Evolutionary conservation across 2,113 vertebrate genomes (phyloP).

Genomic region (Stigmatopora argus): DNA sequence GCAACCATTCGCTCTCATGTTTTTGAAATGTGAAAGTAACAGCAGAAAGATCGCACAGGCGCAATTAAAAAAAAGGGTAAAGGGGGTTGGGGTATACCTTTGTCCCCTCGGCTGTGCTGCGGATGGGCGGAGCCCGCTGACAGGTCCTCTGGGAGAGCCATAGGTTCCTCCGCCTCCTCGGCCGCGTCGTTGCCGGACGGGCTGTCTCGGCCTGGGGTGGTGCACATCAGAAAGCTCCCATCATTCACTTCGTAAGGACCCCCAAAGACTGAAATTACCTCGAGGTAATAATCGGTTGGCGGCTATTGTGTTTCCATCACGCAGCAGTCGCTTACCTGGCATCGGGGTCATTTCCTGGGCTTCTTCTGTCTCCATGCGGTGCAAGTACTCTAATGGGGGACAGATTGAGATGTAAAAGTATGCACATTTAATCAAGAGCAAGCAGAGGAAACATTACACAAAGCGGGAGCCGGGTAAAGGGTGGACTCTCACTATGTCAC

Average conservation of each 20-base stretch:
- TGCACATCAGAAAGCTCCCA: slow-evolving; percentile 37
- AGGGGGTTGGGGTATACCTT: slow-evolving; percentile 67
- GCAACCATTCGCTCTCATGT: background rate
- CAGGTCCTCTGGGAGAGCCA: slow-evolving; percentile 97
- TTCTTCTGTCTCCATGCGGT: slow-evolving; percentile 96
- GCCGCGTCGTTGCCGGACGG: slow-evolving; percentile 79
- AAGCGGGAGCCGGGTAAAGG: slow-evolving; percentile 55
- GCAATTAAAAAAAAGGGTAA: background rate
- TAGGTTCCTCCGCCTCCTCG: slow-evolving; percentile 89
- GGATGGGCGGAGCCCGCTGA: slow-evolving; percentile 84
- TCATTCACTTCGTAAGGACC: slow-evolving; percentile 30
- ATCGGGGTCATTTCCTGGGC: slow-evolving; percentile 93
- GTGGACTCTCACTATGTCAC: slow-evolving; percentile 71
- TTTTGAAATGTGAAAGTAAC: background rate
- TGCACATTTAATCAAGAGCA: slow-evolving; percentile 70
- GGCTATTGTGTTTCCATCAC: slow-evolving; percentile 57
- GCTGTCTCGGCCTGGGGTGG: slow-evolving; percentile 81
- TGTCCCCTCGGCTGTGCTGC: slow-evolving; percentile 80
- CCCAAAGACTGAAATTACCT: slow-evolving; percentile 38
- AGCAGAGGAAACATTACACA: slow-evolving; percentile 55
- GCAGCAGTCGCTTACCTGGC: slow-evolving; percentile 82
- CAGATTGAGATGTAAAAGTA: slow-evolving; percentile 52
- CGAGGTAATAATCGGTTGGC: slow-evolving; percentile 21
- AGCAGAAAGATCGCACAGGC: background rate
- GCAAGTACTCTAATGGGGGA: slow-evolving; percentile 80